Evolutionary conservation across 2,113 vertebrate species (phyloP), one percentile per base, ranked within the genome.

Genomic region (Ancistrus triradiatus): DNA sequence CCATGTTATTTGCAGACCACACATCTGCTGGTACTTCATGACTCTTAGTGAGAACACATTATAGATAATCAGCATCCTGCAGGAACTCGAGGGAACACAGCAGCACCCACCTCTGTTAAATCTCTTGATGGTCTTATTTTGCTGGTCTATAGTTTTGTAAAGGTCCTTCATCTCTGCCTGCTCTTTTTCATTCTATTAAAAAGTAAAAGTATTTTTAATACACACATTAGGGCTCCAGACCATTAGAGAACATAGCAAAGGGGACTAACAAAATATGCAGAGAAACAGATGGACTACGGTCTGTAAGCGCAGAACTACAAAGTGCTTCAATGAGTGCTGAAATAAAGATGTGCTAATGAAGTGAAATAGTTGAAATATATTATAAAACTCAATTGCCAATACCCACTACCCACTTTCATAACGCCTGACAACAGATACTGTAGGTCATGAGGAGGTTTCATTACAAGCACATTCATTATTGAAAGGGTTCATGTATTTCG

Each of bases 51-150:
- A 57, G 21, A 6, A 38, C 4, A 40, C 13, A 14, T 27, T 22
- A 22, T 5, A 55, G 15, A 9, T 31, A 19, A 37, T 27, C 21
- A 49, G 11, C 7, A 28, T 9, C 5, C 7, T 38, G 28, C 19
- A 56, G 17, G n/a, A 15, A 37, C 2, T 4, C 8, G 6, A 6
- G 11, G 11, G 7, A 49, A 6, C 15, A 42, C 7, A n/a, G 13
- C 25, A 33, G 1, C 1, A 43, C 84, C 76, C 63, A 88, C 89
- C 87, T 83, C 89, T 81, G 70, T 90, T 89, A 43, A 89, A 89
- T 25, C 85, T 84, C 82, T 89, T 89, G 76, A 90, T 87, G 70
- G 83, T 88, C 73, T 85, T 87, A 28, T 15, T 81, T 55, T 90
- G 89, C 27, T 83, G 76, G 9, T 86, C 78, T 0, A 84, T 74